Conservation (phyloP, 2,888 invertebrate genomes). For the Lepidocyrtoides sp. region DNA sequence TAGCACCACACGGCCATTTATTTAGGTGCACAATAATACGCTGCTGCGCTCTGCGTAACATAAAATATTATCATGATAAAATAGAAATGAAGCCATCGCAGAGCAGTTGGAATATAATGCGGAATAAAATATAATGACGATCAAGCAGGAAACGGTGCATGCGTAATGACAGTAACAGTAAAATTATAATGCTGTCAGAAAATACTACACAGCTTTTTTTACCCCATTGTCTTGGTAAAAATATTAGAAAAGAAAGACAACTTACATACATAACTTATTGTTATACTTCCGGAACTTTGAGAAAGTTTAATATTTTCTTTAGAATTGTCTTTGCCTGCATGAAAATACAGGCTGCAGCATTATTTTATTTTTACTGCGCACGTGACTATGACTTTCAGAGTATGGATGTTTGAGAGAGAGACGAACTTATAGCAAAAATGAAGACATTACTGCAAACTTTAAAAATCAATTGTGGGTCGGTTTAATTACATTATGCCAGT, state of each 20-base stretch:
- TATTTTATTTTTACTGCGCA: too few species aligned
- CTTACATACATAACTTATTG: too few species aligned
- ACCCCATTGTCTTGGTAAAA: conserved; percentile 35
- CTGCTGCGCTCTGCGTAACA: background rate
- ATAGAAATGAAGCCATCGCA: background rate
- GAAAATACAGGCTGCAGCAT: too few species aligned
- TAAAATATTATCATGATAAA: conserved; percentile 7
- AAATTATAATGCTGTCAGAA: conserved; percentile 2
- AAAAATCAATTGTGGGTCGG: too few species aligned
- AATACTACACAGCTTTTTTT: conserved; percentile 24
- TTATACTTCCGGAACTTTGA: conserved; percentile 17
- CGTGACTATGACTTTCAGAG: too few species aligned
- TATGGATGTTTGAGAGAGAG: too few species aligned
- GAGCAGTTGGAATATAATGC: background rate
- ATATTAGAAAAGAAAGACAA: conserved; percentile 64
- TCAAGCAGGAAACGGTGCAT: conserved; percentile 33
- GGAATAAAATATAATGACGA: conserved; percentile 12
- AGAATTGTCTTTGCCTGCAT: too few species aligned
- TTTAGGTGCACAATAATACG: background rate
- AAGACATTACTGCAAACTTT: too few species aligned
- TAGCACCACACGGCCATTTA: background rate
- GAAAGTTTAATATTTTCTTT: conserved; percentile 77
- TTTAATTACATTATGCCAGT: too few species aligned
- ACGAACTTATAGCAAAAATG: too few species aligned
- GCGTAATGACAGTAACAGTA: conserved; percentile 8